Evolutionary conservation across 2,888 invertebrate species (phyloP).

Genomic region (Synanthedon tipuliformis): DNA sequence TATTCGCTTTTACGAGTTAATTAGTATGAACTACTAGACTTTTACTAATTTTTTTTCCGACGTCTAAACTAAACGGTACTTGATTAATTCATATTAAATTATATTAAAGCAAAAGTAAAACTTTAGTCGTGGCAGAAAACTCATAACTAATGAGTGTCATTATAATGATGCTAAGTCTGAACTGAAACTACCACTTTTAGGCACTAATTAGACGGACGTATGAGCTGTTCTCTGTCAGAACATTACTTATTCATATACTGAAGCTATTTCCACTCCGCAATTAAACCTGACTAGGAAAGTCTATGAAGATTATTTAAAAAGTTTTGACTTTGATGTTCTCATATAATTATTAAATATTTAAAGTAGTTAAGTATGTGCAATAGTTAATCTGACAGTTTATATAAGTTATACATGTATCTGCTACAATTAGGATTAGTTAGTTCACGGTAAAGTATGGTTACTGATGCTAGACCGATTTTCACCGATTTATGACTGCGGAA

Average conservation of each 20-base stretch:
- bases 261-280: constrained; percentile 14
- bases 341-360: not conserved
- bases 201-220: constrained; percentile 10
- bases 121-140: not conserved
- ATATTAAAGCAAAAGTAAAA: too few relatives aligned
- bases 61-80: too few relatives aligned
- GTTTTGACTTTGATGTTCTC: not conserved
- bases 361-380: not conserved
- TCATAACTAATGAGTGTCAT: not conserved
- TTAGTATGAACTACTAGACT: too few relatives aligned
- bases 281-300: constrained; percentile 2
- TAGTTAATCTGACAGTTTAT: too few relatives aligned
- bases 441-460: too few relatives aligned
- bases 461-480: too few relatives aligned
- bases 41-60: too few relatives aligned
- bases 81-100: too few relatives aligned
- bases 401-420: too few relatives aligned
- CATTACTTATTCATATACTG: constrained; percentile 18
- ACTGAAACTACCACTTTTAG: constrained; percentile 3
- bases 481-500: too few relatives aligned
- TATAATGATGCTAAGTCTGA: not conserved
- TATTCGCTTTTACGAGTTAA: too few relatives aligned
- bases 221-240: constrained; percentile 5
- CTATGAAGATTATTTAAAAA: not conserved
- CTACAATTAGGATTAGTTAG: too few relatives aligned